Evolutionary conservation across 2,113 vertebrate genomes (phyloP).

Genomic region (Marcusenius ussheri): DNA sequence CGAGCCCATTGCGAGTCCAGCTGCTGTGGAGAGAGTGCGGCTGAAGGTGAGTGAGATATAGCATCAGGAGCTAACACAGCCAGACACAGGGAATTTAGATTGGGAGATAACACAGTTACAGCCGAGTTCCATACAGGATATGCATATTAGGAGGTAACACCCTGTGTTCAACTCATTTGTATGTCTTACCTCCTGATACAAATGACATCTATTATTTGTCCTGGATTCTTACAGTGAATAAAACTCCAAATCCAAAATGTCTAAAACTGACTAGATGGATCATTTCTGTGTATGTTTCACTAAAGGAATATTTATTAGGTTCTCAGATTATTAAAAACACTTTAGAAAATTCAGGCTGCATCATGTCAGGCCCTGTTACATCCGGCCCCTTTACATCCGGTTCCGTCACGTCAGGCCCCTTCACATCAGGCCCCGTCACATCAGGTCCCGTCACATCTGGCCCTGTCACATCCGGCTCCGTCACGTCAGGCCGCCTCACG

Average conservation of each 20-base stretch:
- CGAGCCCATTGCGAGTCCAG: slow-evolving; percentile 77
- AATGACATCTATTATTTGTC: neutral
- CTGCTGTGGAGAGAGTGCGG: slow-evolving; percentile 80
- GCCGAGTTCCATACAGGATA: neutral
- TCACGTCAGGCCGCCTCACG: too few relatives aligned
- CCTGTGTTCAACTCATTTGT: neutral
- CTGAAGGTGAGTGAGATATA: slow-evolving; percentile 69
- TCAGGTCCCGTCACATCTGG: too few relatives aligned
- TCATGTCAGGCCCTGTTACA: too few relatives aligned
- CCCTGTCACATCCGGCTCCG: too few relatives aligned
- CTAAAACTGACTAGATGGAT: too few relatives aligned
- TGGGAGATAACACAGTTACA: neutral
- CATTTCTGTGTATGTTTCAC: too few relatives aligned
- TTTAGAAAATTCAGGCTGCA: neutral
- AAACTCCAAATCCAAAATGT: neutral
- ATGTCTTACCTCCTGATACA: neutral
- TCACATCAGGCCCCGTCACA: too few relatives aligned
- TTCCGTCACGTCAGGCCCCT: too few relatives aligned
- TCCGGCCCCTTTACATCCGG: too few relatives aligned
- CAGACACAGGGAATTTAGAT: neutral
- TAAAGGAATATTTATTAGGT: too few relatives aligned
- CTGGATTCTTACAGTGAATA: neutral
- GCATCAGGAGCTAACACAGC: neutral
- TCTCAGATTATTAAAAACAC: neutral
- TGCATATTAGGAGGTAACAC: neutral